A percentile compares a stretch with the other conserved stretches of the same genome.
These are phyloP conservation scores for Mylabris sibirica DNA, from an alignment of 2,888 invertebrate species.

Conservation along the genomic window DNA sequence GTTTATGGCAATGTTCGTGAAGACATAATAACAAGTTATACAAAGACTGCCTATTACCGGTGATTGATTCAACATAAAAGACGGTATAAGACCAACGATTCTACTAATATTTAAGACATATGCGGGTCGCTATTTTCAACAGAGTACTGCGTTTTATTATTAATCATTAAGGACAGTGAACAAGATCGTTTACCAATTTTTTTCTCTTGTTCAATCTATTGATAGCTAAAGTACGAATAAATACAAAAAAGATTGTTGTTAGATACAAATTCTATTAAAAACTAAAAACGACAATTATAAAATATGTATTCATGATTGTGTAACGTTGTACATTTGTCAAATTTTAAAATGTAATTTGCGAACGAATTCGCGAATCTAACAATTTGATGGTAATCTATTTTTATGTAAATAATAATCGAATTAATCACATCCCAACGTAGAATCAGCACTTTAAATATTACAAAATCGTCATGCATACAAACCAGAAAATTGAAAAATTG, in stretches of 20 bases:
- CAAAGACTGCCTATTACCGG: conserved; percentile 32
- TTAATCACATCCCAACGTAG: conserved; percentile 17
- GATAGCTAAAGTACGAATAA: neutral
- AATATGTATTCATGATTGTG: conserved; percentile 49
- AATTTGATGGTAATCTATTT: conserved; percentile 48
- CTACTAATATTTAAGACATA: conserved; percentile 33
- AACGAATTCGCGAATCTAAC: conserved; percentile 47
- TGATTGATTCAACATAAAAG: conserved; percentile 37
- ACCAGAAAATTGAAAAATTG: too few relatives aligned
- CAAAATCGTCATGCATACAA: too few relatives aligned
- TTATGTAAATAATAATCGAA: conserved; percentile 48
- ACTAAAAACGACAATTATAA: conserved; percentile 45
- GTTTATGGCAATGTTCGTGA: conserved; percentile 33
- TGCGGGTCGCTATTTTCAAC: conserved; percentile 33
- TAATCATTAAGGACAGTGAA: conserved; percentile 19
- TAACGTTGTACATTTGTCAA: conserved; percentile 50
- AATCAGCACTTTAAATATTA: too few relatives aligned
- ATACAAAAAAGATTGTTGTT: neutral
- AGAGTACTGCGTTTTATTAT: conserved; percentile 22
- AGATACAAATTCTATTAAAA: conserved; percentile 36
- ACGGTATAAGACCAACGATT: conserved; percentile 27
- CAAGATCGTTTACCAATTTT: neutral
- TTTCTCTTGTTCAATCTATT: neutral
- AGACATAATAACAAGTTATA: conserved; percentile 35
- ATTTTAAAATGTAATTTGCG: conserved; percentile 47